These are phyloP conservation scores for Arnoldichthys spilopterus DNA, from an alignment of 2,797 vertebrate genomes.

Conservation along the genomic window DNA sequence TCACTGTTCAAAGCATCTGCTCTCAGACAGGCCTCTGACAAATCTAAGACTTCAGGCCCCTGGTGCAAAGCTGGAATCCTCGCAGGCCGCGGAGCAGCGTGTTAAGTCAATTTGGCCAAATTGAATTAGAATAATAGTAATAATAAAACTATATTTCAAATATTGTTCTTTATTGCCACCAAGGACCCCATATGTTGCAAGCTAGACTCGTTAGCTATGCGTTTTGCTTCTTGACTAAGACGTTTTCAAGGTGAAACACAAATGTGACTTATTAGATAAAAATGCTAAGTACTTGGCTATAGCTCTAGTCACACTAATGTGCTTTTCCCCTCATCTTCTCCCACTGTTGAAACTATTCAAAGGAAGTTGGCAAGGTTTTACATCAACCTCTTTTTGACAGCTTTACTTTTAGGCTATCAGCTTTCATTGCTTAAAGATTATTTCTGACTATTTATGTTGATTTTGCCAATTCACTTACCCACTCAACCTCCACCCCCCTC, in stretches of 20 bases:
- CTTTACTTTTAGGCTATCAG: constrained; percentile 17
- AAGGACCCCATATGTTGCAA: constrained; percentile 63
- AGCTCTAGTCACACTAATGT: constrained; percentile 28
- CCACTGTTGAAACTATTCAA: constrained; percentile 24
- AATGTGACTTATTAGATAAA: constrained; percentile 41
- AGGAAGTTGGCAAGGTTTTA: constrained; percentile 20
- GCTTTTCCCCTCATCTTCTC: constrained; percentile 2
- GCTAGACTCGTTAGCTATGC: constrained; percentile 53
- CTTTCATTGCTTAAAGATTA: constrained; percentile 21
- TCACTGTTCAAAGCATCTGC: constrained; percentile 76
- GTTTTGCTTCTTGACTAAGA: constrained; percentile 49
- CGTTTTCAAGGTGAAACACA: constrained; percentile 52
- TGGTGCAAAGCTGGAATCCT: constrained; percentile 69
- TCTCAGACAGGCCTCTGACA: constrained; percentile 73
- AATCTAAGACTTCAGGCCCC: constrained; percentile 62
- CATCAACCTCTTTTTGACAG: constrained; percentile 11
- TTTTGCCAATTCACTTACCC: constrained; percentile 3
- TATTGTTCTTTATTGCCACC: constrained; percentile 51
- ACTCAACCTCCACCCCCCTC: not conserved
- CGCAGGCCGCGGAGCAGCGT: constrained; percentile 65
- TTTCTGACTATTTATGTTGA: constrained; percentile 23
- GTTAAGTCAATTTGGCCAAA: constrained; percentile 68
- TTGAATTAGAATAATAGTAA: constrained; percentile 69
- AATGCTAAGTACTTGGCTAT: constrained; percentile 41
- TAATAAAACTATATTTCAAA: constrained; percentile 61